Base-by-base conservation (phyloP, 2,888 invertebrate genomes). In the Phragmatobia fuliginosa region DNA sequence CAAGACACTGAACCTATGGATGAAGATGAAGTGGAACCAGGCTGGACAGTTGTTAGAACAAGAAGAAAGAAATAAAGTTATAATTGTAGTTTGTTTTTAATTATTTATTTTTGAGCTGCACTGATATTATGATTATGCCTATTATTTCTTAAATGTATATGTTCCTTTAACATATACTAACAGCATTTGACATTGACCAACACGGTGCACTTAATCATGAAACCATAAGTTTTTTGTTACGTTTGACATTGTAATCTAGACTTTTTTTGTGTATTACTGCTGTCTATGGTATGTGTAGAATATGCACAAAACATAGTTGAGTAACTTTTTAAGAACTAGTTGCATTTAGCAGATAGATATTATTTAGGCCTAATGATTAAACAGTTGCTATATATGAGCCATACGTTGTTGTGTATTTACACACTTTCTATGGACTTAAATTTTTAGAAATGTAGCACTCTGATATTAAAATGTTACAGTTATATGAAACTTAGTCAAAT, bases 31-130 rank as follows among this genome's bases (percentile, higher is more conserved):
- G 41, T 56, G 41, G 96, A 97, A 79, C 96, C 96, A 0, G 97
- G 96, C n/a, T 97, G 97, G 97, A 97, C 96, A 21, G 95, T 96
- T 66, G 96, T 97, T 0, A 92, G 94, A 78, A 90, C 95, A 16
- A 90, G 94, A 77, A 94, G 95, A 86, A 93, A 93, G 92, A 94
- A 96, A 92, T 95, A 90, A 89, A 79, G 61, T 67, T 66, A 49
- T 62, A 45, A 67, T 66, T 58, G 61, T 73, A 69, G 71, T 62
- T 14, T n/a, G 64, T 61, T 63, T 66, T 32, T 71, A 49, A 14
- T 62, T 32, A 71, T 21, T 73, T 18, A 1, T 8, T 10, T 76
- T 68, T 76, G 70, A 74, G 76, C 74, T 81, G 65, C 72, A 79
- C 16, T 11, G n/a, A 67, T 66, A 25, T 56, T 59, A 68, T n/a